phyloP scores from a whole-genome alignment of 2,888 invertebrate species.

The Apomyelois bistriatella region DNA sequence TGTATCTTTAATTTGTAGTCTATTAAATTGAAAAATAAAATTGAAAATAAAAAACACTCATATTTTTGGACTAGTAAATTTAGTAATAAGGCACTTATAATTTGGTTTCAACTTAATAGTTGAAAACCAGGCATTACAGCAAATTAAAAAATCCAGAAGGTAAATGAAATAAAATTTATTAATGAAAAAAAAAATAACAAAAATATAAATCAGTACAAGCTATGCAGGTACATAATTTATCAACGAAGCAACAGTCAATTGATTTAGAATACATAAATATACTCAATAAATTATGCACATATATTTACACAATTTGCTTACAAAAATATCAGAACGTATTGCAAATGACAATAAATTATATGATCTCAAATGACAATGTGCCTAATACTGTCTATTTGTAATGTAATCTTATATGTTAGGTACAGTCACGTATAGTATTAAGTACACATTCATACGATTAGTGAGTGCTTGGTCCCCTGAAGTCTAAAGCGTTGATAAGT shows the following conservation, averaged over 20 bases:
- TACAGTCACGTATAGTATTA: neutral
- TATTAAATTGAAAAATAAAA: too few species aligned
- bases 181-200: neutral
- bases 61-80: too few species aligned
- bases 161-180: neutral
- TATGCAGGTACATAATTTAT: neutral
- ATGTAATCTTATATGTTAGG: neutral
- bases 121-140: too few species aligned
- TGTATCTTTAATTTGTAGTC: too few species aligned
- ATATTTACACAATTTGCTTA: neutral
- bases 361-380: neutral
- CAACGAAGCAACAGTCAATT: neutral
- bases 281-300: constrained; percentile 1
- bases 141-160: neutral
- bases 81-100: neutral
- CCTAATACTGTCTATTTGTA: neutral
- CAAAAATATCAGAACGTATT: neutral
- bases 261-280: neutral
- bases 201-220: neutral
- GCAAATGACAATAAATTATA: neutral
- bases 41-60: too few species aligned
- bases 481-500: too few species aligned
- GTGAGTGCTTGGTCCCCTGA: too few species aligned
- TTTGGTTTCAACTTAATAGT: too few species aligned
- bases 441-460: neutral